Evolutionary conservation across 2,888 invertebrate genomes (phyloP), one percentile per base, ranked within the genome.

Genomic region (Norana najaformis): DNA sequence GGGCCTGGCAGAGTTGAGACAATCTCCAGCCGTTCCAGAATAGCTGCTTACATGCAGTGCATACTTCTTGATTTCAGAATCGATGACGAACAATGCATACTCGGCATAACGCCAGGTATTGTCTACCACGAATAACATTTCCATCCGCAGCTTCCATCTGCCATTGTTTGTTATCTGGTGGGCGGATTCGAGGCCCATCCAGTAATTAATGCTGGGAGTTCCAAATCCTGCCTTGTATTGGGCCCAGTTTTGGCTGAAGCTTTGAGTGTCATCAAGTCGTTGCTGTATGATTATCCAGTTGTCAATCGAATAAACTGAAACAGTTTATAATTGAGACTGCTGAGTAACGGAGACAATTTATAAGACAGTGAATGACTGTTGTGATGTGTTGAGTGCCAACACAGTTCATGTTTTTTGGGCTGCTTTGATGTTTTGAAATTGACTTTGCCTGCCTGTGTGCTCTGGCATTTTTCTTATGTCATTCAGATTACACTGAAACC

Each of bases 51-150:
- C 90, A n/a, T 69, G 18, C 38, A 90, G 88, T 0, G 88, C 39
- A 37, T 88, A 90, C 20, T 47, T 34, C 16, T 38, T 38, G 37
- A 36, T 30, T 88, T 90, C 90, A 69, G 88, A n/a, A 35, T 35
- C 69, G 20, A 90, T 14, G 53, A 47, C 35, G 82, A 90, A 90
- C 16, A n/a, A 53, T n/a, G 36, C 82, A n/a, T 90, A 90, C 83
- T 90, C 90, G 18, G 88, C 88, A 18, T 37, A 90, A n/a, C 30
- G 47, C 69, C 88, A 88, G 30, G n/a, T 39, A 39, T 47, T 41
- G 38, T 88, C 34, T 14, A 34, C 41, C 37, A n/a, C 37, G 41
- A 83, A 88, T 34, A 83, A 20, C 88, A 90, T 88, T 36, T 90
- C 90, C 13, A 90, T 69, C 35, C 90, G 88, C 36, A 90, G 82